Base-by-base conservation (phyloP, 2,888 invertebrate species). In the Resseliella maxima region DNA sequence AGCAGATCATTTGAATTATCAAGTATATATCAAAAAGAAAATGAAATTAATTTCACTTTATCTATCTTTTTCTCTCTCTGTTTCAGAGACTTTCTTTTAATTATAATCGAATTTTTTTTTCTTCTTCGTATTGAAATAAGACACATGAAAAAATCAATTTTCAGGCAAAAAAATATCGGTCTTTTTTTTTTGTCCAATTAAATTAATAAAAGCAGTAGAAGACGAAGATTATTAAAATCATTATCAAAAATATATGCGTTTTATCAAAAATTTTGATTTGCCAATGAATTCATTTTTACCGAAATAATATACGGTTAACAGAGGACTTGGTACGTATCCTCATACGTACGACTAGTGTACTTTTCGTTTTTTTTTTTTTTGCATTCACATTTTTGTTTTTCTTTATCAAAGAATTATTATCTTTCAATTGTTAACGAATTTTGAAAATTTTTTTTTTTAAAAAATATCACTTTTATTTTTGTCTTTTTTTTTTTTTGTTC, bases 171-270 rank as follows among this genome's bases (percentile, higher is more conserved):
- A 59, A 24, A 59, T 3, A 72, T 72, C 31, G 59, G 41, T 50
- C 21, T 50, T 50, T 50, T 50, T 50, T 50, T 12, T 72, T 31
- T 31, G 35, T 72, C 72, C 72, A 15, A 72, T 72, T 72, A 6
- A 24, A 24, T 59, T 8, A 41, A 5, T n/a, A n/a, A n/a, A n/a
- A n/a, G n/a, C n/a, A n/a, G n/a, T n/a, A n/a, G n/a, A n/a, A n/a
- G n/a, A n/a, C n/a, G n/a, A 50, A 50, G 15, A 6, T 50, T 15
- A 50, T 15, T 6, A 50, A 18, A 50, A 50, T 50, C 31, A 27
- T 59, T 72, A 72, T 72, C 72, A 72, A 72, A 72, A 72, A 72
- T 72, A 72, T 27, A 72, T 72, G 3, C 18, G 8, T 50, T 50
- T 72, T 72, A 72, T 72, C 27, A 72, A 72, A 59, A 72, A 59